These are phyloP conservation scores for Oophaga pumilio DNA, from an alignment of 2,113 vertebrate species.

Conservation along the genomic window DNA sequence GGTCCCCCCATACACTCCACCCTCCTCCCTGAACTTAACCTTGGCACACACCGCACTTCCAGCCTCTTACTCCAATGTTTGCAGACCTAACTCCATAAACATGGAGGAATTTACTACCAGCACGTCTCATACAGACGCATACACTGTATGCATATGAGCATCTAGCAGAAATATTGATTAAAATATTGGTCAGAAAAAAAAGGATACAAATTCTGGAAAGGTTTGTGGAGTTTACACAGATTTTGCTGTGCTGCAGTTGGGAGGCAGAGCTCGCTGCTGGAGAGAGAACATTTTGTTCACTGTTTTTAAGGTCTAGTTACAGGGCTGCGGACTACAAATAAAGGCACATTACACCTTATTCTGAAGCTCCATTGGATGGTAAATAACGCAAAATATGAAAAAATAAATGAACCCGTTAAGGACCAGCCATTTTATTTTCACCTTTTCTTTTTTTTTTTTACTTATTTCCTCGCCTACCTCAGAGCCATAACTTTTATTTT, in stretches of 20 bases:
- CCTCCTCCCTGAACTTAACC: conserved; percentile 8
- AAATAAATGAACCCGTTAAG: not conserved
- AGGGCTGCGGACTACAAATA: not conserved
- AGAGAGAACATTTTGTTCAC: conserved; percentile 1
- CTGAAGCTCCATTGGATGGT: not conserved
- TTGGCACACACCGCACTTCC: not conserved
- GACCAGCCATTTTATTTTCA: not conserved
- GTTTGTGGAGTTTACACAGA: not conserved
- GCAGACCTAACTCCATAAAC: not conserved
- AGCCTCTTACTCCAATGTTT: not conserved
- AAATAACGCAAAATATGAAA: not conserved
- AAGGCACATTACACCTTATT: not conserved
- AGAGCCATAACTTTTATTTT: no score
- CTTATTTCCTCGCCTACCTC: no score
- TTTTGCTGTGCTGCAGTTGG: not conserved
- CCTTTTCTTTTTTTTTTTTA: not conserved
- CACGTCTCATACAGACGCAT: no score
- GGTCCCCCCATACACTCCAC: not conserved
- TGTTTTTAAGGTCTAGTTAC: not conserved
- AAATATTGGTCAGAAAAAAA: not conserved
- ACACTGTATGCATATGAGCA: no score
- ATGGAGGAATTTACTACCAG: not conserved
- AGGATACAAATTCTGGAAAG: not conserved
- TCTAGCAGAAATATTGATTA: no score
- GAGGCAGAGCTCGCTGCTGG: not conserved